Percentiles rank a stretch among this genome's conserved stretches.
Conservation (phyloP, 2,113 vertebrate genomes). For the Antechinus flavipes region DNA sequence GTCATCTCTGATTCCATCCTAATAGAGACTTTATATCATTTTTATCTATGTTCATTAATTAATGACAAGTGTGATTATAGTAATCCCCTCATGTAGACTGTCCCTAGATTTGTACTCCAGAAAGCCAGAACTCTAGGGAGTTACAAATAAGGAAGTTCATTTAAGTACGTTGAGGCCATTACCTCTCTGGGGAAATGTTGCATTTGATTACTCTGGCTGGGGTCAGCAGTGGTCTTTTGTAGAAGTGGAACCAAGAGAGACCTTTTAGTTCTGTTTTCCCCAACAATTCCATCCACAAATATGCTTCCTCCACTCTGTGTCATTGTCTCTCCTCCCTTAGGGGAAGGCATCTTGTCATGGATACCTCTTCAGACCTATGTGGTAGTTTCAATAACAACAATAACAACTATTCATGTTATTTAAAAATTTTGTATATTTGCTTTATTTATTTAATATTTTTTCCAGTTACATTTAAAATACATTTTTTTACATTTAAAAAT, state of each 20-base stretch:
- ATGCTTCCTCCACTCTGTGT: not conserved
- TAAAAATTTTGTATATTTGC: too few relatives aligned
- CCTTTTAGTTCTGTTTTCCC: not conserved
- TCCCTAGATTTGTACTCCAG: not conserved
- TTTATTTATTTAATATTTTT: too few relatives aligned
- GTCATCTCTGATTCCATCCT: not conserved
- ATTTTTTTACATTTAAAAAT: too few relatives aligned
- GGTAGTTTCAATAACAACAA: too few relatives aligned
- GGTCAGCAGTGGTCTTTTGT: not conserved
- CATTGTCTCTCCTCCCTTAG: not conserved
- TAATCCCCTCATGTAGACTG: not conserved
- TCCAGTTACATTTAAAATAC: too few relatives aligned
- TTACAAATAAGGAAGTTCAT: not conserved
- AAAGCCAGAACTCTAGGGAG: not conserved
- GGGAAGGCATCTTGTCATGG: not conserved
- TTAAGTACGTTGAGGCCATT: not conserved
- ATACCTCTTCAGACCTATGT: not conserved
- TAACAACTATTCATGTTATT: too few relatives aligned
- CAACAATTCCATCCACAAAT: not conserved
- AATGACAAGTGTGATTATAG: not conserved
- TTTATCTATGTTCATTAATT: too few relatives aligned
- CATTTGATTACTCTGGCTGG: not conserved
- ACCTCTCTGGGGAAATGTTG: not conserved
- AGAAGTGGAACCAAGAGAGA: not conserved
- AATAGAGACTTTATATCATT: not conserved